Evolutionary conservation across 2,888 invertebrate genomes (phyloP).

Genomic region (Thysanoteuthis rhombus): DNA sequence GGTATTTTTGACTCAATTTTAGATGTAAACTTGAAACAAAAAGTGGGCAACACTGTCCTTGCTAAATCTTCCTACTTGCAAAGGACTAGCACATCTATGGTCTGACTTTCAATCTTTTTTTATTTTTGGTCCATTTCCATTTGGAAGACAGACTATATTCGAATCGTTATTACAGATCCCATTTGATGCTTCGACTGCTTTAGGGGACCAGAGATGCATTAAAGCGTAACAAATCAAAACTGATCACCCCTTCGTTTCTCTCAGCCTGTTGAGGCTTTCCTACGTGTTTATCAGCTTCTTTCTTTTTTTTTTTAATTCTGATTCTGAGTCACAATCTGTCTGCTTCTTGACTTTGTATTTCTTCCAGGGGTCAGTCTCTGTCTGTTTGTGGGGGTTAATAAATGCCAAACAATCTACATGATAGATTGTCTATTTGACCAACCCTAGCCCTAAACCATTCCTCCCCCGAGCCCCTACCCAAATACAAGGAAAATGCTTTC

Average conservation of each 20-base stretch:
- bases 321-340: neutral
- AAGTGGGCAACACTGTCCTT: no score
- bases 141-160: neutral
- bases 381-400: neutral
- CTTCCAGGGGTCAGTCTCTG: neutral
- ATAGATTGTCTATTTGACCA: neutral
- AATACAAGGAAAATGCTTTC: neutral
- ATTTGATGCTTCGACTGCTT: neutral
- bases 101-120: no score
- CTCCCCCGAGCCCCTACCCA: neutral
- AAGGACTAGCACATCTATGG: no score
- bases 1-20: no score
- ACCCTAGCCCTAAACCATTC: neutral
- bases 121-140: no score
- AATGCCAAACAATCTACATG: neutral
- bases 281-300: neutral
- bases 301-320: neutral
- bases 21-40: no score
- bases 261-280: neutral
- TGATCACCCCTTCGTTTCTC: neutral
- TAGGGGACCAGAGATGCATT: neutral
- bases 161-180: neutral
- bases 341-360: neutral
- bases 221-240: neutral
- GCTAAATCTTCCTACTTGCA: no score